phyloP scores from a whole-genome alignment of 1,140 invertebrate species.

The Pogonognathellus flavescens region DNA sequence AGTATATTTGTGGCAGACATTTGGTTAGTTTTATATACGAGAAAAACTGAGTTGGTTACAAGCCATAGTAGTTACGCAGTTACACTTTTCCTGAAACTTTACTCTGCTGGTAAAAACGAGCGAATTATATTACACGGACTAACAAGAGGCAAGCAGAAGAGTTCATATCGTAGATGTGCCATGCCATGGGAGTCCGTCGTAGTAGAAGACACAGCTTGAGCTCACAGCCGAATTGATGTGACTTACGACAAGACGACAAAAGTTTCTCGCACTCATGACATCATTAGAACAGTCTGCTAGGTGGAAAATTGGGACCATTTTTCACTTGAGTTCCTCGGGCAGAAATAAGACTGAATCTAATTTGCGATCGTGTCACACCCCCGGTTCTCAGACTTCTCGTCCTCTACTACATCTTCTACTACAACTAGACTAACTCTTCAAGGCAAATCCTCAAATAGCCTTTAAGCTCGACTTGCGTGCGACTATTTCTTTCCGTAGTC shows the following conservation, averaged over 20 bases:
- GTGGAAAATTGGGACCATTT: conserved; percentile 59
- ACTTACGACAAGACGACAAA: conserved; percentile 52
- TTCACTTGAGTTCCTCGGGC: conserved; percentile 47
- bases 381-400: conserved; percentile 3
- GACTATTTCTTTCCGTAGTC: too few species aligned
- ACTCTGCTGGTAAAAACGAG: too few species aligned
- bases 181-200: not conserved
- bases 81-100: too few species aligned
- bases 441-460: conserved; percentile 27
- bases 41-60: not conserved
- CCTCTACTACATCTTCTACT: not conserved
- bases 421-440: not conserved
- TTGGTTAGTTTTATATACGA: not conserved
- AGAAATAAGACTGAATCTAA: conserved; percentile 59
- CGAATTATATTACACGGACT: too few species aligned
- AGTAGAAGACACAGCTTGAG: conserved; percentile 38
- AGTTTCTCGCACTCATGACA: conserved; percentile 54
- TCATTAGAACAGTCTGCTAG: conserved; percentile 57
- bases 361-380: conserved; percentile 56
- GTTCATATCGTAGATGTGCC: too few species aligned
- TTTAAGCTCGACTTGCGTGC: not conserved
- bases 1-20: too few species aligned
- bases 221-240: conserved; percentile 47
- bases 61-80: not conserved
- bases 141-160: too few species aligned